Evolutionary conservation across 2,113 vertebrate genomes (phyloP).

Genomic region (Lasiurus borealis): DNA sequence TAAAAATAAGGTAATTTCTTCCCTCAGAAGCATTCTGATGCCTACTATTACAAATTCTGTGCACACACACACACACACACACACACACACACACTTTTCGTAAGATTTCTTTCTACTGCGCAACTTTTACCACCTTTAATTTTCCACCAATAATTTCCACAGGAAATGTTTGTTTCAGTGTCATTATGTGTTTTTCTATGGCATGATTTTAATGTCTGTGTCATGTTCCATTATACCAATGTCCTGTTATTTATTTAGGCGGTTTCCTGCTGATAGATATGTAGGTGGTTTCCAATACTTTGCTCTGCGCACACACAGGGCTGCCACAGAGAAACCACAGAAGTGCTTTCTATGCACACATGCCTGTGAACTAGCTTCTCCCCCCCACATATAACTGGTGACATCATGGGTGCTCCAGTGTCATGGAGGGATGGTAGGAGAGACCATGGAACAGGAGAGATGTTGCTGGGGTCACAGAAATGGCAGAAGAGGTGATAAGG

Average conservation of each 20-base stretch:
- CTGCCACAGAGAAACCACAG: background rate
- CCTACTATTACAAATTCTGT: background rate
- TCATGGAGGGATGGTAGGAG: background rate
- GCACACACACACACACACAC: background rate
- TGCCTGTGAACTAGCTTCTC: background rate
- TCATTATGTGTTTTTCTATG: background rate
- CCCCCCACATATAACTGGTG: background rate
- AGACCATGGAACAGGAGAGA: background rate
- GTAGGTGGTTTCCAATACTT: slow-evolving; percentile 27
- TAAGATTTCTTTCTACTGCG: background rate
- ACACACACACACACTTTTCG: background rate
- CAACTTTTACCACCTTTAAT: slow-evolving; percentile 21
- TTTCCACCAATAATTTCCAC: slow-evolving; percentile 21
- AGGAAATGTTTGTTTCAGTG: background rate
- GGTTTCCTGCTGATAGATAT: background rate
- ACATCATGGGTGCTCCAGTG: background rate
- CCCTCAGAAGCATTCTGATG: background rate
- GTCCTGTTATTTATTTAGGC: slow-evolving; percentile 8
- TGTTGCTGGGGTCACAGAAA: background rate
- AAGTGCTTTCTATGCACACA: background rate
- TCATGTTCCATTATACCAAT: background rate
- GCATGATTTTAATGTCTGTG: background rate
- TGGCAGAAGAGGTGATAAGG: background rate
- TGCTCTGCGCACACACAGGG: background rate
- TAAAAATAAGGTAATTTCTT: background rate